Evolutionary conservation across 2,888 invertebrate species (phyloP), one percentile per base, ranked within the genome.

Genomic region (Thumatha senex): DNA sequence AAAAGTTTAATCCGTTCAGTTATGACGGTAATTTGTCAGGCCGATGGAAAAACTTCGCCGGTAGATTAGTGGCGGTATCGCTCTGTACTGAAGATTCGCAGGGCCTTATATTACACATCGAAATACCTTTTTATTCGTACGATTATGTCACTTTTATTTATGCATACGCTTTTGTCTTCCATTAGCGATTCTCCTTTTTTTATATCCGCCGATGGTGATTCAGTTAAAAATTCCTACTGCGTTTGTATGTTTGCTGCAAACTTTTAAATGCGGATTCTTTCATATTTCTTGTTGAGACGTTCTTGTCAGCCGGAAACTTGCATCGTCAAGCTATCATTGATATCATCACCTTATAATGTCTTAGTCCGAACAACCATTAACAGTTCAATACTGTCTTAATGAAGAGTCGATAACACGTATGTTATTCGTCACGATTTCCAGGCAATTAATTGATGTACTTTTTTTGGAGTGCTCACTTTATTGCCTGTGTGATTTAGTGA

Each of bases 1-100:
- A 90, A 90, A 90, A 90, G 89, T 90, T 90, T 89, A 90, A 90
- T 90, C 89, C 89, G 86, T 89, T 86, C 87, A 81, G 87, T 90
- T 90, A 90, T 90, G 90, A 86, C 80, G 80, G 89, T 82, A 86
- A 90, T 90, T 90, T 90, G 89, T 90, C 89, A 88, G 84, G 72
- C 67, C 83, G 82, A 89, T 88, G 89, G 90, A 88, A 88, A 90
- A 90, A 89, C 83, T 90, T 90, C 41, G 47, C 30, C 43, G 85
- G 76, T 80, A 86, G 88, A 87, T 88, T 88, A 24, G 80, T 80
- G 78, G 82, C 81, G 2, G 80, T 33, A 30, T 43, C 42, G 29
- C 18, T 2, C 3, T 2, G 67, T 67, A 68, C 70, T 69, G 56
- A 56, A 45, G 51, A 44, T 58, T 58, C 58, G 64, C 63, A 60